phyloP scores from a whole-genome alignment of 2,113 vertebrate species.

The Alaudala cheleensis region DNA sequence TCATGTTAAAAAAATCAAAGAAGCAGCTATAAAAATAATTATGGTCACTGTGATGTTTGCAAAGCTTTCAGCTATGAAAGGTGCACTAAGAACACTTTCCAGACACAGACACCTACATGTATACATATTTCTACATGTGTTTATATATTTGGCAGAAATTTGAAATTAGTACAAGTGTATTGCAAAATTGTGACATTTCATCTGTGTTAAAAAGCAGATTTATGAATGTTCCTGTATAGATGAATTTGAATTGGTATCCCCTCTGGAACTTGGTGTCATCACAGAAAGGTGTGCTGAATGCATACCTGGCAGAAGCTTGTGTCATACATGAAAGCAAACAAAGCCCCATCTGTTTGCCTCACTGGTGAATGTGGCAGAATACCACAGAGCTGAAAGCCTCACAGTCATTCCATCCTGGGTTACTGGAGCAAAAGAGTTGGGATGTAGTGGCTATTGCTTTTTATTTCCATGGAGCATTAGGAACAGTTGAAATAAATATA shows the following conservation, averaged over 20 bases:
- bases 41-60: not conserved
- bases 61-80: not conserved
- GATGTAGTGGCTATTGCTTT: not conserved
- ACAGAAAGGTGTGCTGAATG: not conserved
- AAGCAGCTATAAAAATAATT: not conserved
- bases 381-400: not conserved
- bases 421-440: not conserved
- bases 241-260: rapidly evolving
- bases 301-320: not conserved
- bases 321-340: not conserved
- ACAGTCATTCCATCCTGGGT: not conserved
- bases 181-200: not conserved
- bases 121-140: not conserved
- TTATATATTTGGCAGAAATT: not conserved
- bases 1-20: not conserved
- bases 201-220: not conserved
- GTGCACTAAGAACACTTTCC: not conserved
- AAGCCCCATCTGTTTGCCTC: not conserved
- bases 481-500: not conserved
- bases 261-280: not conserved
- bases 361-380: not conserved
- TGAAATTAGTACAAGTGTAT: not conserved
- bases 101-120: rapidly evolving
- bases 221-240: not conserved
- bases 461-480: not conserved